phyloP scores from a whole-genome alignment of 2,797 vertebrate genomes.

The Syngnathus acus region DNA sequence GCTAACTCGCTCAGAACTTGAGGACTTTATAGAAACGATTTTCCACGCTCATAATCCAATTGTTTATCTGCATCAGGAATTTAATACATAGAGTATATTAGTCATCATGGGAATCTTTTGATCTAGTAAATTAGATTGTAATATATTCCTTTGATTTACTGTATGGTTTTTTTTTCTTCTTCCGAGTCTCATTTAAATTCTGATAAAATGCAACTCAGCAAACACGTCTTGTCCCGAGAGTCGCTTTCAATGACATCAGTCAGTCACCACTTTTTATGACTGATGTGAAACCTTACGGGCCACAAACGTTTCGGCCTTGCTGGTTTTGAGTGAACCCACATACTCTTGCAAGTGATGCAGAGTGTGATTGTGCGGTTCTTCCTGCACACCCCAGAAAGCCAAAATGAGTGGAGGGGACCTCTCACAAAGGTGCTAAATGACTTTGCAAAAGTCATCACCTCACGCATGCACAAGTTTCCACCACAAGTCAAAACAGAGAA shows the following conservation, averaged over 20 bases:
- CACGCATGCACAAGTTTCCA: slow-evolving; percentile 38
- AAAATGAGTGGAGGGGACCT: slow-evolving; percentile 22
- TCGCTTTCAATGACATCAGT: slow-evolving; percentile 5
- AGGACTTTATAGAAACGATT: slow-evolving; percentile 35
- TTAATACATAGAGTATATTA: slow-evolving; percentile 63
- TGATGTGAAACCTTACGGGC: background rate
- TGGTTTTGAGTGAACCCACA: slow-evolving; percentile 10
- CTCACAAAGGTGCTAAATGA: slow-evolving; percentile 55
- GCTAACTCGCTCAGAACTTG: background rate
- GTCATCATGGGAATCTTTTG: slow-evolving; percentile 67
- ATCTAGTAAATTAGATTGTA: slow-evolving; percentile 73
- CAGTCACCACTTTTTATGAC: background rate
- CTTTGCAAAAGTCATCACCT: slow-evolving; percentile 48
- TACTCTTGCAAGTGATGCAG: slow-evolving; percentile 24
- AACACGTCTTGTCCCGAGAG: slow-evolving; percentile 50
- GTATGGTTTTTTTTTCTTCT: slow-evolving; percentile 19
- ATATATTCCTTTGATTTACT: slow-evolving; percentile 72
- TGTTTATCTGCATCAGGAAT: slow-evolving; percentile 51
- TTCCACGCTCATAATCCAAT: slow-evolving; percentile 38
- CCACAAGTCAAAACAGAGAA: slow-evolving; percentile 33
- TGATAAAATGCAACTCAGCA: slow-evolving; percentile 65
- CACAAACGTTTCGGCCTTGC: slow-evolving; percentile 11
- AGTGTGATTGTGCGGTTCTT: slow-evolving; percentile 45
- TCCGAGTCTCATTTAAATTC: slow-evolving; percentile 62
- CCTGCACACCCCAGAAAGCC: slow-evolving; percentile 38